Base-by-base conservation (phyloP, 2,888 invertebrate species). In the Nesidiocoris tenuis region DNA sequence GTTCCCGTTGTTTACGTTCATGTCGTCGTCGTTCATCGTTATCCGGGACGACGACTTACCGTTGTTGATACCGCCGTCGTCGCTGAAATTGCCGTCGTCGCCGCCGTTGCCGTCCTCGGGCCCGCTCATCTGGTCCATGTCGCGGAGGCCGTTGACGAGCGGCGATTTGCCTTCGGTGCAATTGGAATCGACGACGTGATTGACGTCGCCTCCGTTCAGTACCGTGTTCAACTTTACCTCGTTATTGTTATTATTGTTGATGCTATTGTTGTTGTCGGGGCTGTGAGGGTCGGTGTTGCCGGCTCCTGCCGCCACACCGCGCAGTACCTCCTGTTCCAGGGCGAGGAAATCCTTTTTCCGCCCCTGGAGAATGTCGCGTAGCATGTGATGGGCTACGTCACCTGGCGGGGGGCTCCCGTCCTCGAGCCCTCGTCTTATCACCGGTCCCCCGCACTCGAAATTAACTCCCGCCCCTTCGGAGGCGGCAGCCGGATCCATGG, bases 281-380 rank as follows among this genome's bases (percentile, higher is more conserved):
- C 82, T 82, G 85, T 85, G 81, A 83, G 83, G 81, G 85, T 86
- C 79, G 84, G 84, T 80, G 64, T 79, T 79, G 61, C 79, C 80
- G 70, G 79, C 78, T 16, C 23, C 23, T n/a, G 80, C 80, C 79
- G 80, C 80, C n/a, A 81, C 81, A 61, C 80, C 80, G 81, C 89
- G 87, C 80, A 90, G 84, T 0, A 67, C 56, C 82, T 90, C 90
- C 82, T 90, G 89, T 81, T 89, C 90, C 66, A 92, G 86, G 79
- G 89, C 87, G 81, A 92, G 87, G 82, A 93, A 88, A 79, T 92
- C 90, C 85, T 94, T 92, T 84, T 94, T 94, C 82, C 92, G 91
- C 81, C 91, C 93, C 84, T 95, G 95, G 77, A 96, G 88, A 82
- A 96, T 95, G 84, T 94, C 94, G 77, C 95, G 89, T 81, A 96